Evolutionary conservation across 2,113 vertebrate species (phyloP).

Genomic region (Leptobrachium ailaonicum): DNA sequence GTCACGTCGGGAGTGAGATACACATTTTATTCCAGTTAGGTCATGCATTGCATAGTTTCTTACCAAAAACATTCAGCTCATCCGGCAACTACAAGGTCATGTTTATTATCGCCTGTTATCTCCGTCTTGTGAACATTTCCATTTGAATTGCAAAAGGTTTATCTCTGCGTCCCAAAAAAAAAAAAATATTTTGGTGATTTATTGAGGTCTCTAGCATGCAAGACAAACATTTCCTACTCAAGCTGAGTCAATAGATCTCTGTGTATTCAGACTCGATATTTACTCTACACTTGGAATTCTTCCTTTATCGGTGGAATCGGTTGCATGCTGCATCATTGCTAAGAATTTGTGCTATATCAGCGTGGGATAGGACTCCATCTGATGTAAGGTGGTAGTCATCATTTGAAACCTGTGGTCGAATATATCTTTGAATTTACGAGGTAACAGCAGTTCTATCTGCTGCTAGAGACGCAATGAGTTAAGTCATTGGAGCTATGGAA

Average conservation of each 20-base stretch:
- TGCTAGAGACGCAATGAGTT: not conserved
- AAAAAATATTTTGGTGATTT: slow-evolving; percentile 23
- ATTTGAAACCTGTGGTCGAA: too few relatives aligned
- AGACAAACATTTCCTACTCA: slow-evolving; percentile 13
- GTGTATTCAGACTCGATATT: slow-evolving; percentile 18
- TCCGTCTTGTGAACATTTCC: slow-evolving; percentile 8
- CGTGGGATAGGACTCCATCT: too few relatives aligned
- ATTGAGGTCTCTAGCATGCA: slow-evolving; percentile 9
- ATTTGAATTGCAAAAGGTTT: slow-evolving; percentile 24
- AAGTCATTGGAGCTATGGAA: not conserved
- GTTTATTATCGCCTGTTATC: slow-evolving; percentile 3
- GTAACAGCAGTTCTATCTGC: not conserved
- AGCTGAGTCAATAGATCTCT: slow-evolving; percentile 20
- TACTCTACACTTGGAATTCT: not conserved
- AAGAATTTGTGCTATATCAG: not conserved
- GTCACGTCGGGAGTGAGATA: not conserved
- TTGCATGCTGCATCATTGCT: not conserved
- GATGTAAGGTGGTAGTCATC: too few relatives aligned
- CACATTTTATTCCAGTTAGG: not conserved
- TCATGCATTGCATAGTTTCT: not conserved
- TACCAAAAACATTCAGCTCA: not conserved
- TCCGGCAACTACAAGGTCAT: not conserved
- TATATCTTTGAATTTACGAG: too few relatives aligned
- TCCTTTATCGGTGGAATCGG: not conserved
- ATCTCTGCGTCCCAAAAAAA: slow-evolving; percentile 14